phyloP scores from a whole-genome alignment of 2,797 vertebrate genomes.

The Sphenodon punctatus region DNA sequence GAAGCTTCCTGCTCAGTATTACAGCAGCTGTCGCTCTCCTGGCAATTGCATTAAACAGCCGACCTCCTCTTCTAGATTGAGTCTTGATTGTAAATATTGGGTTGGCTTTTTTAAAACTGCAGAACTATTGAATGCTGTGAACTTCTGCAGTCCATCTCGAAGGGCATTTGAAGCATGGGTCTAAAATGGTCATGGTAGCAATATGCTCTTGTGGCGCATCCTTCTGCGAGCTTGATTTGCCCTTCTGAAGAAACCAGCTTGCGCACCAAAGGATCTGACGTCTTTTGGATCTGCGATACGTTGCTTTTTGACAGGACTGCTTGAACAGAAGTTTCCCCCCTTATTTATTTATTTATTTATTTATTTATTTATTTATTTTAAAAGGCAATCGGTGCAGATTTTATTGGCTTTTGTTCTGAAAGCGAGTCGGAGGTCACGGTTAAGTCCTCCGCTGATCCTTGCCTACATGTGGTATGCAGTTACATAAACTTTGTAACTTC shows the following conservation, averaged over 20 bases:
- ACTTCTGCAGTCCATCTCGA: slow-evolving; percentile 40
- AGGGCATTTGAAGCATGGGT: too few relatives aligned
- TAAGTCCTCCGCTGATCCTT: slow-evolving; percentile 34
- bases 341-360: too few relatives aligned
- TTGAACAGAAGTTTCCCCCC: neutral
- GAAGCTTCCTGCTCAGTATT: slow-evolving; percentile 54
- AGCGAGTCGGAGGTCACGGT: neutral
- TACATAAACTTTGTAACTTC: neutral
- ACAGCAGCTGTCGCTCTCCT: slow-evolving; percentile 53
- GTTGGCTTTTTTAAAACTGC: slow-evolving; percentile 26
- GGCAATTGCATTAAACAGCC: too few relatives aligned
- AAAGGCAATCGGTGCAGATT: neutral
- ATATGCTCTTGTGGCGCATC: too few relatives aligned
- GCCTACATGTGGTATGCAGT: neutral
- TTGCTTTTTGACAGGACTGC: slow-evolving; percentile 33
- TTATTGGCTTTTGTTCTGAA: slow-evolving; percentile 5
- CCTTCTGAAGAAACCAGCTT: slow-evolving; percentile 4
- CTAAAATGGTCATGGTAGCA: too few relatives aligned
- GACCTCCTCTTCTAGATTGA: slow-evolving; percentile 32
- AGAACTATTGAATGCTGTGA: slow-evolving; percentile 14
- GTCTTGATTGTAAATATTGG: slow-evolving; percentile 29
- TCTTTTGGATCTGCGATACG: neutral
- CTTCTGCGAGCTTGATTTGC: slow-evolving; percentile 47
- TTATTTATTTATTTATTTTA: too few relatives aligned
- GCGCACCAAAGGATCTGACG: neutral